These are phyloP conservation scores for Adoxophyes honmai DNA, from an alignment of 1,140 invertebrate species.

Conservation along the genomic window DNA sequence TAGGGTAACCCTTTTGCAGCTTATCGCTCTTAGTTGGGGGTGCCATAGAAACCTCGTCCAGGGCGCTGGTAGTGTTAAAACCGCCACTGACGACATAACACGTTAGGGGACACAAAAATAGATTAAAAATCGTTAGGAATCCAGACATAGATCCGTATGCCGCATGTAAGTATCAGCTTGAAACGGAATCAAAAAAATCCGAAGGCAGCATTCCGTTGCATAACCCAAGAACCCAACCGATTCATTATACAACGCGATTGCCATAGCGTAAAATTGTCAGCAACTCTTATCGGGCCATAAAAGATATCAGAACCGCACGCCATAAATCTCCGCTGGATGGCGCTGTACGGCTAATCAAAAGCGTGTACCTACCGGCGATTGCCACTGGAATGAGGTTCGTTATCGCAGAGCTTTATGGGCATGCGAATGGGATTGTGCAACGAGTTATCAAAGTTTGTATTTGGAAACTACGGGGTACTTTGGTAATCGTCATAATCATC, in stretches of 20 bases:
- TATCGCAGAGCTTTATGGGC: conserved; percentile 4
- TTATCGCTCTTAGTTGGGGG: too few relatives aligned
- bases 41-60: too few relatives aligned
- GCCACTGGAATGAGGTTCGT: conserved; percentile 1
- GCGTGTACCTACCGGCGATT: background rate
- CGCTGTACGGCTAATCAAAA: background rate
- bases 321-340: conserved; percentile 32
- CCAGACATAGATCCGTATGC: too few relatives aligned
- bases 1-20: too few relatives aligned
- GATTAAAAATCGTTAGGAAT: too few relatives aligned
- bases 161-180: too few relatives aligned
- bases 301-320: conserved; percentile 34
- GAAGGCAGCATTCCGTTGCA: conserved; percentile 11
- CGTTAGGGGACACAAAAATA: too few relatives aligned
- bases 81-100: too few relatives aligned
- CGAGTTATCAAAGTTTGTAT: conserved; percentile 2
- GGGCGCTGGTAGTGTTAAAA: too few relatives aligned
- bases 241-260: conserved; percentile 34
- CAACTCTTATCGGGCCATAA: conserved; percentile 49
- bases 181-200: conserved; percentile 5
- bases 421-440: background rate
- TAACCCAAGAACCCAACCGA: conserved; percentile 25
- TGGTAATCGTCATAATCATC: too few relatives aligned
- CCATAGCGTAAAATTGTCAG: conserved; percentile 60
- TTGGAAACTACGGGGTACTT: too few relatives aligned